Evolutionary conservation across 2,113 vertebrate species (phyloP).

Genomic region (Kryptolebias marmoratus): DNA sequence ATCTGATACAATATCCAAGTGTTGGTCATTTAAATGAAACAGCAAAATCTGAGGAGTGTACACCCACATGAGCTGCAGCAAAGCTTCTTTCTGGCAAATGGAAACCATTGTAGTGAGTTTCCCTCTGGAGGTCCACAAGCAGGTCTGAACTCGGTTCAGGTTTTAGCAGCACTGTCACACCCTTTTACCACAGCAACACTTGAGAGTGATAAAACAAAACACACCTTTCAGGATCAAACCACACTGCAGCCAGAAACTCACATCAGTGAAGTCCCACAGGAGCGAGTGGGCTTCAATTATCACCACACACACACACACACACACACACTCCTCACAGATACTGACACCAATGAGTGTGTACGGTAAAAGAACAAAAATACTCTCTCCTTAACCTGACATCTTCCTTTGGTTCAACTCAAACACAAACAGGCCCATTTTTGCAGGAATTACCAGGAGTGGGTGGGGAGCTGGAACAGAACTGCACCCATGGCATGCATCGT

Average conservation of each 20-base stretch:
- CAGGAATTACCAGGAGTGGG: conserved; percentile 20
- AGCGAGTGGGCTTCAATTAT: conserved; percentile 67
- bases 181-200: conserved; percentile 82
- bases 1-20: background rate
- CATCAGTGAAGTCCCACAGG: conserved; percentile 50
- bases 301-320: conserved; percentile 50
- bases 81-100: conserved; percentile 15
- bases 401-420: too few relatives aligned
- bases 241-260: conserved; percentile 48
- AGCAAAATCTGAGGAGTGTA: background rate
- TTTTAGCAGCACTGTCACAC: conserved; percentile 86
- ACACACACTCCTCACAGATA: conserved; percentile 2
- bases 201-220: conserved; percentile 93
- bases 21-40: background rate
- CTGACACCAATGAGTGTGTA: conserved; percentile 23
- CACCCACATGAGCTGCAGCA: background rate
- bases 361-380: conserved; percentile 7
- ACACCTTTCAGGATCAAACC: conserved; percentile 93
- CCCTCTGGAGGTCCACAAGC: conserved; percentile 84
- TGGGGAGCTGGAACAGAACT: conserved; percentile 35
- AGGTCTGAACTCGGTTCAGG: conserved; percentile 81
- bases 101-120: conserved; percentile 70
- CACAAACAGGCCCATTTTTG: background rate
- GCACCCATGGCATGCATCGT: conserved; percentile 23
- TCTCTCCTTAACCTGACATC: background rate